Percentiles rank a stretch among this genome's conserved stretches.
These are phyloP conservation scores for Himantopus leucocephalus DNA, from an alignment of 2,113 vertebrate species.

Conservation along the genomic window DNA sequence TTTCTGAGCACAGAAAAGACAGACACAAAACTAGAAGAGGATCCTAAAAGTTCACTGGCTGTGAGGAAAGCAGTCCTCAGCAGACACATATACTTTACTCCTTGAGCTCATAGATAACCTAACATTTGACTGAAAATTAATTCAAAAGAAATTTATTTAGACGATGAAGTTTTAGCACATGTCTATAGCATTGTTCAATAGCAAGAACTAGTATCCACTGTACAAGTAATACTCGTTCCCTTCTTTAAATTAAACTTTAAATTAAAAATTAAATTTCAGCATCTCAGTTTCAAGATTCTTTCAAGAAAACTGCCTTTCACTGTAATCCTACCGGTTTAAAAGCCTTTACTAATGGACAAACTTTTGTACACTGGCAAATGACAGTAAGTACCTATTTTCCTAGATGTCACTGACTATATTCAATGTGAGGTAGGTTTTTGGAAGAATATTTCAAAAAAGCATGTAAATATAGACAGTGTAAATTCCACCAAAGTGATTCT, in stretches of 20 bases:
- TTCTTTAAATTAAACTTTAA: neutral
- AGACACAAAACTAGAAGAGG: neutral
- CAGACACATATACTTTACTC: neutral
- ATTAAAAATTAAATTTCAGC: too few relatives aligned
- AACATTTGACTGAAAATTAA: neutral
- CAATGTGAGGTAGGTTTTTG: neutral
- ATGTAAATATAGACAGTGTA: neutral
- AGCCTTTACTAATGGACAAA: neutral
- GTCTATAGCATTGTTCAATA: neutral
- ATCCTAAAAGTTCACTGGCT: neutral
- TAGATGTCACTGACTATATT: neutral
- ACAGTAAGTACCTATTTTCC: neutral
- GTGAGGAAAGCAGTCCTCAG: neutral
- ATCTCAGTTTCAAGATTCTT: neutral
- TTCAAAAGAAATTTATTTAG: neutral
- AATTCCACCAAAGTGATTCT: neutral
- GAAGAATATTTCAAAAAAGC: neutral
- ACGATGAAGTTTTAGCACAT: neutral
- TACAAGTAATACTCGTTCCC: neutral
- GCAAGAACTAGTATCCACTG: neutral
- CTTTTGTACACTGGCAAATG: neutral
- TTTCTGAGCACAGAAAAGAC: neutral
- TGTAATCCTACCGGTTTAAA: neutral
- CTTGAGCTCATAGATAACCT: neutral
- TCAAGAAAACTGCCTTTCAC: neutral